Evolutionary conservation across 2,113 vertebrate species (phyloP).

Genomic region (Sceloporus tristichus): DNA sequence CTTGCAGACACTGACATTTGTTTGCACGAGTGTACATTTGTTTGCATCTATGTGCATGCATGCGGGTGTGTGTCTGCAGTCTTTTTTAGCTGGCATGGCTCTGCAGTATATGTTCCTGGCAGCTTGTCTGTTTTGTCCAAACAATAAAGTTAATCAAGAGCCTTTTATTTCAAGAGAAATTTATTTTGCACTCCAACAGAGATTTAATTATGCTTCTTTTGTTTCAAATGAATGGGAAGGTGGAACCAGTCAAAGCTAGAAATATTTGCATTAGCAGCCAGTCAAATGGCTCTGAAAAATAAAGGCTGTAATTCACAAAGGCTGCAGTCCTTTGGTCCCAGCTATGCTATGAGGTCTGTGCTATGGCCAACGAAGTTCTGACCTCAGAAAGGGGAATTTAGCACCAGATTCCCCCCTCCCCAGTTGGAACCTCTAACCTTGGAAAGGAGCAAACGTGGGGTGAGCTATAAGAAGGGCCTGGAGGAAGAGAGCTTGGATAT

Average conservation of each 20-base stretch:
- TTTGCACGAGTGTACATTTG: background rate
- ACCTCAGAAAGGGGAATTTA: too few species aligned
- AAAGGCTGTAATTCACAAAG: too few species aligned
- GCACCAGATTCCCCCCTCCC: too few species aligned
- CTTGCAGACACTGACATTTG: too few species aligned
- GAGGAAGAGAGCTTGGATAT: too few species aligned
- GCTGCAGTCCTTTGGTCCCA: too few species aligned
- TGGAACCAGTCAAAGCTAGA: background rate
- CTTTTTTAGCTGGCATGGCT: too few species aligned
- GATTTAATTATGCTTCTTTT: background rate
- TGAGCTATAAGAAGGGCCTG: too few species aligned
- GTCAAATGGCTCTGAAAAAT: background rate
- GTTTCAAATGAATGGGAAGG: conserved; percentile 6
- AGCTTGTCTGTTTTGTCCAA: background rate
- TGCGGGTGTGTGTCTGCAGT: background rate
- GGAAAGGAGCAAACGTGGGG: too few species aligned
- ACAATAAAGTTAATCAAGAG: background rate
- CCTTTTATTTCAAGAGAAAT: background rate
- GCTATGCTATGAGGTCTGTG: too few species aligned
- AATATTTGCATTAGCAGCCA: background rate
- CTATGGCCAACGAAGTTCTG: too few species aligned
- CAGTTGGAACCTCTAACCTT: too few species aligned
- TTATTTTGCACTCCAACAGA: background rate
- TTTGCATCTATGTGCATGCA: background rate
- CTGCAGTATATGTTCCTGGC: background rate